Evolutionary conservation across 2,113 vertebrate genomes (phyloP).

Genomic region (Macquaria australasica): DNA sequence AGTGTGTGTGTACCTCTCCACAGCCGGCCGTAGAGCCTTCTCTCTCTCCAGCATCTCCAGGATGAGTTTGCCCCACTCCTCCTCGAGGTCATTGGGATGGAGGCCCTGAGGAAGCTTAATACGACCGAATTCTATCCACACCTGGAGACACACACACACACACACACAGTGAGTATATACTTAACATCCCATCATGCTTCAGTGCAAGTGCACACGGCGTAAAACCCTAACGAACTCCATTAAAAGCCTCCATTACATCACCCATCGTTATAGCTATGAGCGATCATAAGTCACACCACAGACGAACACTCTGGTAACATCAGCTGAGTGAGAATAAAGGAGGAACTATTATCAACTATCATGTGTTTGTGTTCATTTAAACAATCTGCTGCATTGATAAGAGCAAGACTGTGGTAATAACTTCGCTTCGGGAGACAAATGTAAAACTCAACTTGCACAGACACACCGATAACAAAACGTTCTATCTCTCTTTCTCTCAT

Average conservation of each 20-base stretch:
- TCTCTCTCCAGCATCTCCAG: slow-evolving; percentile 98
- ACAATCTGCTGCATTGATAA: slow-evolving; percentile 52
- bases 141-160: slow-evolving; percentile 75
- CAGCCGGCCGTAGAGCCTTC: slow-evolving; percentile 93
- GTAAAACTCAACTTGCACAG: not conserved
- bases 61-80: slow-evolving; percentile 99
- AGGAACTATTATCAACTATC: slow-evolving; percentile 12
- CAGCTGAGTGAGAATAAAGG: slow-evolving; percentile 64
- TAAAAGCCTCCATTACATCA: slow-evolving; percentile 17
- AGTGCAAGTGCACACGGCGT: not conserved
- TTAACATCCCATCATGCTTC: not conserved
- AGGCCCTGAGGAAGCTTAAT: slow-evolving; percentile 94
- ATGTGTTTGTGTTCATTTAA: slow-evolving; percentile 45
- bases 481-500: not conserved
- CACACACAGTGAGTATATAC: not conserved
- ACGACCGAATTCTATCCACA: slow-evolving; percentile 98
- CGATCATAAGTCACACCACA: slow-evolving; percentile 35
- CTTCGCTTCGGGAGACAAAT: slow-evolving; percentile 36
- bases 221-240: not conserved
- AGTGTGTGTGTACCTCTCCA: slow-evolving; percentile 88
- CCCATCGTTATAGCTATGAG: not conserved
- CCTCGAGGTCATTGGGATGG: slow-evolving; percentile 97
- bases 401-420: not conserved
- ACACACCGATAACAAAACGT: not conserved
- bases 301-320: slow-evolving; percentile 4